These are phyloP conservation scores for Bemisia tabaci DNA, from an alignment of 1,140 invertebrate genomes.

Conservation along the genomic window DNA sequence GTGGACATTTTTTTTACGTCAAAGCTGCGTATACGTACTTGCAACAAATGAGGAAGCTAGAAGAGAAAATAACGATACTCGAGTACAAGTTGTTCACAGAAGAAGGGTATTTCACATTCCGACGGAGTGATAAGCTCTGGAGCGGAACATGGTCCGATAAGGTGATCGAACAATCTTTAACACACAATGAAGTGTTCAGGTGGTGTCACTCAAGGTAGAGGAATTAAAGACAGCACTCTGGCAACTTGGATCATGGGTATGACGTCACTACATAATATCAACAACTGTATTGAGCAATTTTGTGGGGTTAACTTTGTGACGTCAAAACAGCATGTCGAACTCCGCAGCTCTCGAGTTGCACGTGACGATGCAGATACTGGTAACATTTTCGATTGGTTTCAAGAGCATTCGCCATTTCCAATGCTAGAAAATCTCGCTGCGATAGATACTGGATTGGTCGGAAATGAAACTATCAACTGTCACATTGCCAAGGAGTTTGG, in stretches of 20 bases:
- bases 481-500: constrained; percentile 29
- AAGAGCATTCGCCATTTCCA: constrained; percentile 26
- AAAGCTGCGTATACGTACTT: constrained; percentile 13
- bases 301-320: no score
- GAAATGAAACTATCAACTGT: constrained; percentile 29
- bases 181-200: constrained; percentile 32
- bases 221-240: constrained; percentile 27
- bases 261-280: no score
- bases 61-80: background rate
- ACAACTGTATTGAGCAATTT: no score
- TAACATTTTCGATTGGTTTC: constrained; percentile 28
- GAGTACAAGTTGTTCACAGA: background rate
- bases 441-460: constrained; percentile 29
- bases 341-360: constrained; percentile 27
- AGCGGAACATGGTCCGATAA: constrained; percentile 29
- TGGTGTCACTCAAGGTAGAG: constrained; percentile 27
- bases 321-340: constrained; percentile 34
- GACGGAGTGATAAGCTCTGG: constrained; percentile 28
- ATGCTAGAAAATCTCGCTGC: constrained; percentile 24
- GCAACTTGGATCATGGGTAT: constrained; percentile 28
- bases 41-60: constrained; percentile 9
- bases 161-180: constrained; percentile 29
- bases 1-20: constrained; percentile 21
- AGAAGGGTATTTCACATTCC: constrained; percentile 28
- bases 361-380: constrained; percentile 27